Conservation (phyloP, 2,888 invertebrate genomes). For the Orthosia incerta region DNA sequence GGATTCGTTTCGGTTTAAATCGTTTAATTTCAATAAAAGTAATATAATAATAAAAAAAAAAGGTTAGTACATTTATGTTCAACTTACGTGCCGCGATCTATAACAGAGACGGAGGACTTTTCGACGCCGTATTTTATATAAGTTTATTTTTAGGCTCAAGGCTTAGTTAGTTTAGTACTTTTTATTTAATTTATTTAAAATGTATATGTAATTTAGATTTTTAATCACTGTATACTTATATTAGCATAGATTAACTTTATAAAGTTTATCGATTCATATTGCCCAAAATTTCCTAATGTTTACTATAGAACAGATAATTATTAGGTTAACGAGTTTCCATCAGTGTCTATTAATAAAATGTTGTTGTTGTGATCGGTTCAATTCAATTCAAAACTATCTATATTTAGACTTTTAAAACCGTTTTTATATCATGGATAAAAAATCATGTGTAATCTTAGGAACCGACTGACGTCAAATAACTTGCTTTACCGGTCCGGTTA, state of each 20-base stretch:
- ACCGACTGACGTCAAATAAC: conserved; percentile 49
- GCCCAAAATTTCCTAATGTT: not conserved
- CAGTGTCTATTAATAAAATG: conserved; percentile 8
- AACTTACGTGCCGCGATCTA: too few species aligned
- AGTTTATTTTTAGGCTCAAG: too few species aligned
- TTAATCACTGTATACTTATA: too few species aligned
- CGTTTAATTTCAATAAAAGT: too few species aligned
- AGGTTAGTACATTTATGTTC: too few species aligned
- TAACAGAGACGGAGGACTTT: too few species aligned
- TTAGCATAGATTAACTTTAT: not conserved
- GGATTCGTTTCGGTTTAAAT: too few species aligned
- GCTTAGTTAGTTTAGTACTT: too few species aligned
- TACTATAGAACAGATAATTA: not conserved
- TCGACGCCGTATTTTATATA: too few species aligned
- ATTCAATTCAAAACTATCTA: conserved; percentile 10
- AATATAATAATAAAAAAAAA: too few species aligned
- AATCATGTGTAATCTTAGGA: not conserved
- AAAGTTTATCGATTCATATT: not conserved
- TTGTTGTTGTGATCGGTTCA: not conserved
- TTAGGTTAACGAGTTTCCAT: not conserved
- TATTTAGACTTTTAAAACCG: not conserved
- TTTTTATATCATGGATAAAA: not conserved
- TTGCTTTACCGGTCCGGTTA: conserved; percentile 20
- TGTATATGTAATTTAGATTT: too few species aligned
- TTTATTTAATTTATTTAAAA: too few species aligned